These are phyloP conservation scores for Limnephilus lunatus DNA, from an alignment of 2,888 invertebrate species.

Conservation along the genomic window DNA sequence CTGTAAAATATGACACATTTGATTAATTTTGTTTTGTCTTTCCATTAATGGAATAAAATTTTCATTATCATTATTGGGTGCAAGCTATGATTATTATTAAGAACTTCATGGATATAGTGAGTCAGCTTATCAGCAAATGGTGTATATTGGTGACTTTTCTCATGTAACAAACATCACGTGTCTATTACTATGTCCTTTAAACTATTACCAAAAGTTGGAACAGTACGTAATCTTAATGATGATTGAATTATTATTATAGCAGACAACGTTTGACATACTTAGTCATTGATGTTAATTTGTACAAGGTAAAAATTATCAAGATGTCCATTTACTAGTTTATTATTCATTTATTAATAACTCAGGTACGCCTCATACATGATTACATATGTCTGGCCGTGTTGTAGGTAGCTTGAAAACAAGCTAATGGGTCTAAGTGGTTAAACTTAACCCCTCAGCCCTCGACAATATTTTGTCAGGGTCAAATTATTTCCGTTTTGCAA, in stretches of 20 bases:
- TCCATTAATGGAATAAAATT: neutral
- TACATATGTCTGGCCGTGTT: no score
- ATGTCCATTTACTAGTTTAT: neutral
- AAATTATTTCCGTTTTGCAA: no score
- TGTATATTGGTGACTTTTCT: neutral
- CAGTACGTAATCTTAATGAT: neutral
- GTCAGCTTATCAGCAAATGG: no score
- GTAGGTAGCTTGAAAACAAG: no score
- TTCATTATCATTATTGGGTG: neutral
- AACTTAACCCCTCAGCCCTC: no score
- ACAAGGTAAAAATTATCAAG: no score
- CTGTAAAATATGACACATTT: neutral
- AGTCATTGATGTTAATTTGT: neutral
- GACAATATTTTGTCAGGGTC: no score
- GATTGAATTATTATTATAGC: neutral
- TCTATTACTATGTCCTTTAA: neutral
- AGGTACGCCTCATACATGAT: no score
- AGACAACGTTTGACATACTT: neutral
- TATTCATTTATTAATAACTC: neutral
- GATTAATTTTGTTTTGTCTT: no score
- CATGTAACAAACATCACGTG: neutral
- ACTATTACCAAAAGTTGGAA: neutral
- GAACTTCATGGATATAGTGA: neutral
- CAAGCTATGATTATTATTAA: neutral
- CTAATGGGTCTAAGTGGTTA: no score